Percentiles rank a stretch among this genome's conserved stretches.
phyloP scores from a whole-genome alignment of 2,113 vertebrate species.

The Megaleporinus macrocephalus region DNA sequence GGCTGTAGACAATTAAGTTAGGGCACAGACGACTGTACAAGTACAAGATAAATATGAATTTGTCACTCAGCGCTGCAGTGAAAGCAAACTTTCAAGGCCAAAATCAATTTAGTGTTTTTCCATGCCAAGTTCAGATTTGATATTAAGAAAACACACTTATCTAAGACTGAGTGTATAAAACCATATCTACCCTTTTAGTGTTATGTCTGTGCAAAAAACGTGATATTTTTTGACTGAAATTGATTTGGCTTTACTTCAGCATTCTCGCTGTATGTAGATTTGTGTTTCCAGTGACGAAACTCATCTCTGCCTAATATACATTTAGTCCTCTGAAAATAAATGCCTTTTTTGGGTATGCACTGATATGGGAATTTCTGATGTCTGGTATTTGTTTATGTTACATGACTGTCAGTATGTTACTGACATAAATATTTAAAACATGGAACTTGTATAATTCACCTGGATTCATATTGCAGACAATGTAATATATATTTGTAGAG shows the following conservation, averaged over 20 bases:
- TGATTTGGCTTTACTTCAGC: neutral
- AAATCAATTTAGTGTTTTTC: neutral
- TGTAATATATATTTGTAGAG: too few relatives aligned
- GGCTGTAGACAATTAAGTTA: conserved; percentile 60
- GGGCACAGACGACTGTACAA: neutral
- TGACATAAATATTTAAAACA: too few relatives aligned
- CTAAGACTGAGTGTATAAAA: neutral
- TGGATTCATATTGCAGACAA: neutral
- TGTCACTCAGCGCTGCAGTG: neutral
- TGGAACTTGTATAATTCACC: neutral
- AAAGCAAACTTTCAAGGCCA: neutral
- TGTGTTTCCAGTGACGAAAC: neutral
- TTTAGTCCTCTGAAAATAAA: neutral
- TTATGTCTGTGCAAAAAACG: neutral
- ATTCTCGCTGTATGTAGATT: neutral
- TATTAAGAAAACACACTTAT: neutral
- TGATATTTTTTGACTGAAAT: neutral
- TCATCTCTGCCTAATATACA: neutral
- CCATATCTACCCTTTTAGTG: neutral
- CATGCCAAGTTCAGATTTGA: neutral
- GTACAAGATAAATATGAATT: neutral
- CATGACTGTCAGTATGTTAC: too few relatives aligned
- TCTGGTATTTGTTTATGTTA: too few relatives aligned
- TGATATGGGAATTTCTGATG: neutral
- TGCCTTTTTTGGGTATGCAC: neutral